Base-by-base conservation (phyloP, 2,888 invertebrate species). In the Drosophila atripex region DNA sequence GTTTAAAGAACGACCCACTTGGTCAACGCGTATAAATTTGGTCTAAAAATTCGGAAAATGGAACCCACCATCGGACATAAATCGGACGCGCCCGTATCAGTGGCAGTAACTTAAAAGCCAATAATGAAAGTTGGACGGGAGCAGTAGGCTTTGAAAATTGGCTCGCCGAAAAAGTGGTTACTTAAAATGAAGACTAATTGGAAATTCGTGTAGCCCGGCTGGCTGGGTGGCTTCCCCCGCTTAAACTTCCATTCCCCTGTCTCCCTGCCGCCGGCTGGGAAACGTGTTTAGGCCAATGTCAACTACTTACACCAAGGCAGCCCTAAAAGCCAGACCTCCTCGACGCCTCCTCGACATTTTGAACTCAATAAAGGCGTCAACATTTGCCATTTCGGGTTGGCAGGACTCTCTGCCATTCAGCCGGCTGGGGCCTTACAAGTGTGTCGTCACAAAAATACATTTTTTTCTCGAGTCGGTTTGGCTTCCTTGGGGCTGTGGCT, bases 341-440 rank as follows among this genome's bases (percentile, higher is more conserved):
- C 21, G 21, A 21, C 21, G 21, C 61, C 30, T 23, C 43, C 43
- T 35, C 60, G 65, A 55, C 66, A 72, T 66, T 72, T 73, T 73
- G 73, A 72, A 72, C 72, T 66, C 72, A 73, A 72, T 73, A 72
- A 72, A 73, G 72, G 72, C 73, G 72, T 72, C 72, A 72, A 72
- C 73, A 73, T 60, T 73, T 60, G 55, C 73, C 73, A 66, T 72
- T 66, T 66, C 66, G 66, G 60, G 73, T 66, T 55, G 55, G 55
- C 63, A 28, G 32, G 55, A 45, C 45, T 32, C 28, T 50, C 51
- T 4, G 21, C 45, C 49, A 60, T 55, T 43, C 49, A 63, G 35
- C 23, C 43, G 25, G n/a, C 43, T 23, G 35, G 35, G 43, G 45
- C 32, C 43, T 21, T 25, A 43, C 25, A 60, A 38, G 35, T 47